These are phyloP conservation scores for Drosophila bocki DNA, from an alignment of 1,140 invertebrate genomes.

Conservation along the genomic window DNA sequence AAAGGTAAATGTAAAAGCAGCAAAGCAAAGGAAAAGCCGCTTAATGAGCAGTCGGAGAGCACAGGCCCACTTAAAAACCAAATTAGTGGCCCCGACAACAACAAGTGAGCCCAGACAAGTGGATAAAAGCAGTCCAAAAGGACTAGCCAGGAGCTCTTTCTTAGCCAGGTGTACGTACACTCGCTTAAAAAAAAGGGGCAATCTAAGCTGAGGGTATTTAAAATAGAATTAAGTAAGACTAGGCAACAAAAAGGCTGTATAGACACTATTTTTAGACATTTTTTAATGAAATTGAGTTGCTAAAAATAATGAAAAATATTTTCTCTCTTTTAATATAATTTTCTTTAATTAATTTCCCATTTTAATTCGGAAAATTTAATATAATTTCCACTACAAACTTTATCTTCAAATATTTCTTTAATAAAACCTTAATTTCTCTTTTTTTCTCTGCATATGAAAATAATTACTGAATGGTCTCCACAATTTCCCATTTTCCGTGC, in stretches of 20 bases:
- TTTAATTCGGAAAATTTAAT: no score
- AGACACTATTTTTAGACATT: neutral
- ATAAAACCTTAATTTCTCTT: neutral
- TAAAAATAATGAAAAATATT: neutral
- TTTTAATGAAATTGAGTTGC: neutral
- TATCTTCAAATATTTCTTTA: neutral
- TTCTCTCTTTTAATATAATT: no score
- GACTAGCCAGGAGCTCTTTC: slow-evolving; percentile 5
- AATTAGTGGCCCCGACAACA: slow-evolving; percentile 62
- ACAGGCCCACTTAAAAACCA: slow-evolving; percentile 63
- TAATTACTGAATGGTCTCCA: slow-evolving; percentile 12
- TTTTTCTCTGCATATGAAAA: slow-evolving; percentile 31
- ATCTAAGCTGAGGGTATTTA: neutral
- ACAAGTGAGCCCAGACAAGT: slow-evolving; percentile 58
- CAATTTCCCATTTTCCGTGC: slow-evolving; percentile 24
- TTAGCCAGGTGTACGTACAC: slow-evolving; percentile 18
- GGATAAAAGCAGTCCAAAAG: slow-evolving; percentile 44
- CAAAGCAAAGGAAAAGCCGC: slow-evolving; percentile 50
- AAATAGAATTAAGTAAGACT: neutral
- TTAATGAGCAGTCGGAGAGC: slow-evolving; percentile 60
- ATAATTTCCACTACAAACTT: no score
- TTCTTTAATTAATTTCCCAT: no score
- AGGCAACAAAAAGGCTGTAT: no score
- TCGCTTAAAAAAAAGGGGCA: slow-evolving; percentile 2
- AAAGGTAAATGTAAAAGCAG: slow-evolving; percentile 24